Conservation (phyloP, 2,888 invertebrate species). For the Meta bourneti region DNA sequence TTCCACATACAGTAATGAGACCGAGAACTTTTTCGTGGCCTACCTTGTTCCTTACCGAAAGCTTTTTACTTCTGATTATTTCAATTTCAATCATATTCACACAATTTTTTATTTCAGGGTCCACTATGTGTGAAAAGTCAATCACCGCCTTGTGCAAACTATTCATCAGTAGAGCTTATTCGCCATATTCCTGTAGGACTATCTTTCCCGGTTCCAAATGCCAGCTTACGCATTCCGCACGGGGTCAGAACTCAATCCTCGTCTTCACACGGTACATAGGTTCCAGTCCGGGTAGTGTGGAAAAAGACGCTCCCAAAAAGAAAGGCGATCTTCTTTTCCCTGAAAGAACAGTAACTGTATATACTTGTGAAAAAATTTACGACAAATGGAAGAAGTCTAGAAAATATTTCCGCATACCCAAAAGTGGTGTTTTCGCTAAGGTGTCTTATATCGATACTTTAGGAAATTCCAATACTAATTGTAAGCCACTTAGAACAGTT, state of each 20-base stretch:
- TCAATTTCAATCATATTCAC: too few relatives aligned
- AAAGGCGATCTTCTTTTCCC: slow-evolving; percentile 42
- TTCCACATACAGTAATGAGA: too few relatives aligned
- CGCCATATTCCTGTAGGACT: background rate
- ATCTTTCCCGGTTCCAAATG: background rate
- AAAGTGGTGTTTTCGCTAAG: slow-evolving; percentile 42
- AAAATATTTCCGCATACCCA: slow-evolving; percentile 24
- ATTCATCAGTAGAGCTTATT: too few relatives aligned
- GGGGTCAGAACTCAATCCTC: background rate
- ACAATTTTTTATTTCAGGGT: background rate
- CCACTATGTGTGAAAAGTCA: slow-evolving; percentile 8
- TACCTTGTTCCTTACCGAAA: too few relatives aligned
- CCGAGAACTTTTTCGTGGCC: too few relatives aligned
- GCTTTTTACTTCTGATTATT: too few relatives aligned
- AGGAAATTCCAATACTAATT: background rate
- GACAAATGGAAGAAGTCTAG: slow-evolving; percentile 41
- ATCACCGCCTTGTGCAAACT: background rate
- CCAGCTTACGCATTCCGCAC: background rate
- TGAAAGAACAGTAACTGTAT: slow-evolving; percentile 45
- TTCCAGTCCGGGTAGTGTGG: slow-evolving; percentile 10
- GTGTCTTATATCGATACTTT: slow-evolving; percentile 52
- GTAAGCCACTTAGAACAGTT: slow-evolving; percentile 41
- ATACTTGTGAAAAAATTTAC: slow-evolving; percentile 62
- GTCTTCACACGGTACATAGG: background rate
- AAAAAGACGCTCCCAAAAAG: slow-evolving; percentile 30